Percentiles rank a stretch among this genome's conserved stretches.
phyloP scores from a whole-genome alignment of 2,113 vertebrate species.

The Diadophis punctatus region DNA sequence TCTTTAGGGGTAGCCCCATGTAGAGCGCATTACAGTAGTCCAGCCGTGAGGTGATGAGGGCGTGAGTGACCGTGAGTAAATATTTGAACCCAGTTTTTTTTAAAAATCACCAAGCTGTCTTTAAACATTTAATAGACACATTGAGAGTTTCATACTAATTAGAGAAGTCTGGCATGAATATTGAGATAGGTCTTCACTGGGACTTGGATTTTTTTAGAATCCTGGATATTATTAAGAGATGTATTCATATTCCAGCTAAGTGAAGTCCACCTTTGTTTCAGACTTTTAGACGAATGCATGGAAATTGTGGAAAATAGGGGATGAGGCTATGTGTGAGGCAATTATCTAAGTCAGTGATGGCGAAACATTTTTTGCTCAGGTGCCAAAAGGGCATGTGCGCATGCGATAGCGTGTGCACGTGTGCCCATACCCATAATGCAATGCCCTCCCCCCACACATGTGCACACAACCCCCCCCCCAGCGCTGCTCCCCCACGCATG shows the following conservation, averaged over 20 bases:
- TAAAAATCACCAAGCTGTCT: not conserved
- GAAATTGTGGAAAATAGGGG: not conserved
- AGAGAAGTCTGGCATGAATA: not conserved
- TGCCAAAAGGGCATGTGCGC: too few relatives aligned
- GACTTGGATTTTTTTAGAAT: not conserved
- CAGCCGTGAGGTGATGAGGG: too few relatives aligned
- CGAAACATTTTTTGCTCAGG: too few relatives aligned
- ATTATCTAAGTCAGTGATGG: too few relatives aligned
- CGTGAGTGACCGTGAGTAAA: too few relatives aligned
- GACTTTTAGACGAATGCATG: not conserved
- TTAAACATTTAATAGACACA: not conserved
- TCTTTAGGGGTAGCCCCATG: too few relatives aligned
- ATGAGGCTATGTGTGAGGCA: not conserved
- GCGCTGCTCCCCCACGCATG: too few relatives aligned
- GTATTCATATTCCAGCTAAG: not conserved
- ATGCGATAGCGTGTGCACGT: too few relatives aligned
- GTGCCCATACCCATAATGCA: too few relatives aligned
- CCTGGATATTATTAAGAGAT: not conserved
- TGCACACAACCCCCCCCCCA: too few relatives aligned
- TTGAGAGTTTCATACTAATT: not conserved
- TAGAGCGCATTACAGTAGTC: too few relatives aligned
- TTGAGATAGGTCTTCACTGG: not conserved
- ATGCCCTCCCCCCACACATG: too few relatives aligned
- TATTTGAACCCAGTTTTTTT: not conserved
- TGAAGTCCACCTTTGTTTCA: not conserved